A percentile compares a stretch with the other conserved stretches of the same genome.
Conservation (phyloP, 2,888 invertebrate genomes). For the Acleris cristana region DNA sequence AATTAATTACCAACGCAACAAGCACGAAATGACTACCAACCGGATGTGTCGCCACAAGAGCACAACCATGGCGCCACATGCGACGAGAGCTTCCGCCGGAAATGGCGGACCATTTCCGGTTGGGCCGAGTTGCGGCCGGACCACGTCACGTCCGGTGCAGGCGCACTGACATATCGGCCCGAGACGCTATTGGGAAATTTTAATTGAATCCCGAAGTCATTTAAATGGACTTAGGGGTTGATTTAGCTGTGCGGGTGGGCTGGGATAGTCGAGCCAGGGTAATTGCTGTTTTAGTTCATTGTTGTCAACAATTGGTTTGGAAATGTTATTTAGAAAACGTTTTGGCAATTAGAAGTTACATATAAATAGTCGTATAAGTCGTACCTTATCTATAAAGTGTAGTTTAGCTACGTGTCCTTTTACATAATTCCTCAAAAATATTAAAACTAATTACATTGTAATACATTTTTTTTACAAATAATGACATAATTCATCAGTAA, state of each 20-base stretch:
- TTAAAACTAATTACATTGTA: no score
- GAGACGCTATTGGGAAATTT: slow-evolving; percentile 32
- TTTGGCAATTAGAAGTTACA: no score
- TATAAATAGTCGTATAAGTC: no score
- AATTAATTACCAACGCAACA: slow-evolving; percentile 36
- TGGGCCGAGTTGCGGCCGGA: slow-evolving; percentile 31
- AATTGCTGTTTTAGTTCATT: no score
- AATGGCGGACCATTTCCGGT: slow-evolving; percentile 39
- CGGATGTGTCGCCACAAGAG: slow-evolving; percentile 37
- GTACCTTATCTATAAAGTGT: no score
- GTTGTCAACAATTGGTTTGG: no score
- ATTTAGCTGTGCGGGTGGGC: neutral
- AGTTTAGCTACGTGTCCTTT: no score
- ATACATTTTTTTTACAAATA: no score
- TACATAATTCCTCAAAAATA: no score
- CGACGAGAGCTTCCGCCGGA: slow-evolving; percentile 39
- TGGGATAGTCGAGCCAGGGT: no score
- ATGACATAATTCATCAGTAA: no score
- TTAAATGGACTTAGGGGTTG: neutral
- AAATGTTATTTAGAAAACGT: no score
- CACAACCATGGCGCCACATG: slow-evolving; percentile 38
- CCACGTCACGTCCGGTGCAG: slow-evolving; percentile 38
- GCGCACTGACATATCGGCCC: slow-evolving; percentile 32
- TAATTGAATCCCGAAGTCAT: slow-evolving; percentile 33
- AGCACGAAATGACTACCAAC: slow-evolving; percentile 34